Evolutionary conservation across 2,797 vertebrate species (phyloP).

Genomic region (Chelmon rostratus): DNA sequence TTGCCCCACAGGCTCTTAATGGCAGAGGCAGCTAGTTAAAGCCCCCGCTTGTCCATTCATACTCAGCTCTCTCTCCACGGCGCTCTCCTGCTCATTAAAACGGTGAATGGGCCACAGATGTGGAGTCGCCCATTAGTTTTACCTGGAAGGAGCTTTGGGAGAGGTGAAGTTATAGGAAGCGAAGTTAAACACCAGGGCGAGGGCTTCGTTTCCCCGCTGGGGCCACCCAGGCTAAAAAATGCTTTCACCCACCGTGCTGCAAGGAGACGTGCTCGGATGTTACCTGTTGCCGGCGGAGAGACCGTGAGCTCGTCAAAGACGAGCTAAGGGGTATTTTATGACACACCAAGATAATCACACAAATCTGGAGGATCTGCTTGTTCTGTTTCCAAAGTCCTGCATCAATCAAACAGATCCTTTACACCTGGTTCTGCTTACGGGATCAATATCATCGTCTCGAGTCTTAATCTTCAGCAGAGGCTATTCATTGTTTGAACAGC

Average conservation of each 20-base stretch:
- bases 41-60: conserved; percentile 81
- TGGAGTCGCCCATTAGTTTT: conserved; percentile 72
- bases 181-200: conserved; percentile 57
- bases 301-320: not conserved
- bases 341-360: conserved; percentile 2
- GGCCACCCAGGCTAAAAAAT: conserved; percentile 71
- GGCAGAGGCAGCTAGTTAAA: conserved; percentile 80
- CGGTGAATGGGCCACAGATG: conserved; percentile 82
- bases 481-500: conserved; percentile 14
- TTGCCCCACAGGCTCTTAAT: conserved; percentile 77
- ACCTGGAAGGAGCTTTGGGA: conserved; percentile 71
- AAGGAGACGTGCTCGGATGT: conserved; percentile 15
- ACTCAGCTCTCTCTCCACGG: conserved; percentile 51
- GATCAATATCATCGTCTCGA: conserved; percentile 32
- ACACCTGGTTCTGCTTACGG: conserved; percentile 34
- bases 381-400: conserved; percentile 32
- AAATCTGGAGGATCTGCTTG: conserved; percentile 30
- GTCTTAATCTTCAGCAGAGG: conserved; percentile 5
- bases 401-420: conserved; percentile 38
- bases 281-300: conserved; percentile 36
- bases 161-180: conserved; percentile 65
- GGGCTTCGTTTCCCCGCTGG: conserved; percentile 50
- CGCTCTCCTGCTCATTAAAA: conserved; percentile 77
- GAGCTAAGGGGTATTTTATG: not conserved
- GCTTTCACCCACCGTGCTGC: not conserved